These are phyloP conservation scores for Actinernus sp. DNA, from an alignment of 92 coral and sea anemone genomes.

Conservation along the genomic window DNA sequence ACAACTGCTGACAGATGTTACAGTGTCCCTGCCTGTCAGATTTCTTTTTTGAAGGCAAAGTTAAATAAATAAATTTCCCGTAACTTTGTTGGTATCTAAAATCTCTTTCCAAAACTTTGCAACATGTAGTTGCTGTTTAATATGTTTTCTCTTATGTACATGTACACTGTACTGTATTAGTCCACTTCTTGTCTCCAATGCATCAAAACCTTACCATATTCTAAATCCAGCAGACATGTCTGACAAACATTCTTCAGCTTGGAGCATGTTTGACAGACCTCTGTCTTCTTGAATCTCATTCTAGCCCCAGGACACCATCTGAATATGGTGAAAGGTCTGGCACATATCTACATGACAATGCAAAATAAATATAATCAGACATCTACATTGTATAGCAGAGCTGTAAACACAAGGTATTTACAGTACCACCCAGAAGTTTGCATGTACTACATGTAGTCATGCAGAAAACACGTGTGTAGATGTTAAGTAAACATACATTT, in stretches of 20 bases:
- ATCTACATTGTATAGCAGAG: not conserved
- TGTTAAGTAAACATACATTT: too few species aligned
- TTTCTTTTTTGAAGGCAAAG: too few species aligned
- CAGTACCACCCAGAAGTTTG: not conserved
- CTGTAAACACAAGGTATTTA: not conserved
- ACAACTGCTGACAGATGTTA: too few species aligned
- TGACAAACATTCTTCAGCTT: slow-evolving; percentile 97
- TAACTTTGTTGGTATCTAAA: too few species aligned
- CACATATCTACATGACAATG: slow-evolving; percentile 91
- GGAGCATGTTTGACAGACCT: slow-evolving; percentile 98
- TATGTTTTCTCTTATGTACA: not conserved
- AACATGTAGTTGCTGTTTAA: too few species aligned
- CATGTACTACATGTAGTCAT: too few species aligned
- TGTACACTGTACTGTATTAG: not conserved
- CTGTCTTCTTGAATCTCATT: slow-evolving; percentile 99
- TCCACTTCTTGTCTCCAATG: not conserved
- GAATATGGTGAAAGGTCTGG: slow-evolving; percentile 95
- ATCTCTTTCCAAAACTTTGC: too few species aligned
- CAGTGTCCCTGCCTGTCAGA: too few species aligned
- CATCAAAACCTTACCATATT: slow-evolving; percentile 77
- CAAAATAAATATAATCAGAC: not conserved
- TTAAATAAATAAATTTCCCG: too few species aligned
- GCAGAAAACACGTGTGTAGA: too few species aligned
- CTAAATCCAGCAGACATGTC: slow-evolving; percentile 95
- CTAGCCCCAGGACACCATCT: slow-evolving; percentile 99